Evolutionary conservation across 1,140 invertebrate genomes (phyloP), one percentile per base, ranked within the genome.

Genomic region (Acromyrmex heyeri): DNA sequence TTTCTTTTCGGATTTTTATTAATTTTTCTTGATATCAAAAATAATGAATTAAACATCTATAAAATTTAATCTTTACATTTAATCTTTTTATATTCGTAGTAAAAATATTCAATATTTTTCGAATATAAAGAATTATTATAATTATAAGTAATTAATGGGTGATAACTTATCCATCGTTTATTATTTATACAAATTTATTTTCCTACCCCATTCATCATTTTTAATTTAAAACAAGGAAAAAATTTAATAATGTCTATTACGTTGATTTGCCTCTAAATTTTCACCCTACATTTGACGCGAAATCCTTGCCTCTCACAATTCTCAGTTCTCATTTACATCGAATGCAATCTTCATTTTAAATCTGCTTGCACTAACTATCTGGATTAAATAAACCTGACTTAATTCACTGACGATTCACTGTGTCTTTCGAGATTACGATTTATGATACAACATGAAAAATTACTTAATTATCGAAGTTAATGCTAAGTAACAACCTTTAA

Each of bases 271-370:
- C 10, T 6, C n/a, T 75, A 75, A 75, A 75, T 24, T 62, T 5
- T 44, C 16, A 44, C 6, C 12, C 14, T 62, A 7, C 0, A 64
- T 77, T 77, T 77, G 27, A 77, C 6, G 16, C 16, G 14, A 76
- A 76, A 76, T 24, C 24, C 16, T 14, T 64, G 16, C 6, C 38
- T 48, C 57, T 62, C 24, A 38, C 57, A 77, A 77, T 64, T 77
- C 34, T 62, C 34, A 62, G 16, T 62, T 77, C 21, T 77, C 38
- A 27, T 64, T 48, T 62, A n/a, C 38, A 18, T 77, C 12, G 10
- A 10, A 77, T 77, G 57, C 57, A 77, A 77, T 77, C 38, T 77
- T 77, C 34, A 77, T 77, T 24, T 77, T 77, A 77, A 77, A 34
- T 18, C 75, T 77, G 21, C 34, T 44, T 48, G 75, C 38, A 64